Conservation (phyloP, 92 coral and sea anemone genomes). For the Actinostola sp. region DNA sequence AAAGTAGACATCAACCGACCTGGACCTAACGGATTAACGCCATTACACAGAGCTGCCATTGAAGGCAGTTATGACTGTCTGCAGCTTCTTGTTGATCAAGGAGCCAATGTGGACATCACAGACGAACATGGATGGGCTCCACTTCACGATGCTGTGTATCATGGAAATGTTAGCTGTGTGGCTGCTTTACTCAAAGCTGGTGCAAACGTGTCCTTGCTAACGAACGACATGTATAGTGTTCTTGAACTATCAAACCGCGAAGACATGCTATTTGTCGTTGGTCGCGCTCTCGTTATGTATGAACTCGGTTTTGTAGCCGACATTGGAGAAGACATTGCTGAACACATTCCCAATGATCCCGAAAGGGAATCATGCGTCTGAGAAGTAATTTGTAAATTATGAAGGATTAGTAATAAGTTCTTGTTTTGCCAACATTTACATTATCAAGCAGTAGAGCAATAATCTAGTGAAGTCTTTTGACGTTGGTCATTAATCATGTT, state of each 20-base stretch:
- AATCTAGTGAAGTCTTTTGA: not conserved
- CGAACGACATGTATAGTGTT: conserved; percentile 56
- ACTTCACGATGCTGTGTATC: conserved; percentile 88
- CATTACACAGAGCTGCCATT: conserved; percentile 86
- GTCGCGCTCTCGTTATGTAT: conserved; percentile 71
- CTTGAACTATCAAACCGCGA: conserved; percentile 72
- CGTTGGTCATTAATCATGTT: too few species aligned
- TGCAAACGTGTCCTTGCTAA: conserved; percentile 66
- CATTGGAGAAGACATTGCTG: conserved; percentile 30
- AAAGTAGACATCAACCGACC: conserved; percentile 76
- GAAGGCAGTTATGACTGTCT: conserved; percentile 91
- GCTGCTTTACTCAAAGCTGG: conserved; percentile 80
- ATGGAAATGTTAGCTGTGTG: conserved; percentile 78
- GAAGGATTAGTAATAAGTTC: not conserved
- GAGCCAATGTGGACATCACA: conserved; percentile 72
- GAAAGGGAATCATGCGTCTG: conserved; percentile 87
- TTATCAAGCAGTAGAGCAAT: not conserved
- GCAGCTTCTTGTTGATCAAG: conserved; percentile 82
- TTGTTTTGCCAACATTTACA: not conserved
- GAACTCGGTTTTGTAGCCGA: conserved; percentile 46
- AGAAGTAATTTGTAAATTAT: not conserved
- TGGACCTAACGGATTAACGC: conserved; percentile 77
- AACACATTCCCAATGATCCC: conserved; percentile 40
- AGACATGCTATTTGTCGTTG: conserved; percentile 72
- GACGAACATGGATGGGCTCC: conserved; percentile 80